These are phyloP conservation scores for Drosophila repletoides DNA, from an alignment of 1,140 invertebrate species.

Conservation along the genomic window DNA sequence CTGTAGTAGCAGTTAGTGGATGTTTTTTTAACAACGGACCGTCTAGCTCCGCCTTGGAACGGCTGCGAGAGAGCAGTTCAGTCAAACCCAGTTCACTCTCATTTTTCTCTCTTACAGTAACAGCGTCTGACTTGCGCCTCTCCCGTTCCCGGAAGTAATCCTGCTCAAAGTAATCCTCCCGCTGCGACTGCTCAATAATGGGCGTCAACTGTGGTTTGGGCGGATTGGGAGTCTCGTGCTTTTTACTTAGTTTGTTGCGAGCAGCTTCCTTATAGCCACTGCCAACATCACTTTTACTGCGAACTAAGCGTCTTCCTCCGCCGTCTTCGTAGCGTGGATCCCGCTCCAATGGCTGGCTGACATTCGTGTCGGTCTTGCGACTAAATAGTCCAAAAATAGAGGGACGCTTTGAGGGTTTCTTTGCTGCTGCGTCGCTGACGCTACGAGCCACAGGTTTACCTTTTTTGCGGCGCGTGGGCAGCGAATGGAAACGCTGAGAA, in stretches of 20 bases:
- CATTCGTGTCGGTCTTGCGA: slow-evolving; percentile 74
- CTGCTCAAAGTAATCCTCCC: slow-evolving; percentile 86
- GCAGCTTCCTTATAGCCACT: slow-evolving; percentile 27
- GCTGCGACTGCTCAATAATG: slow-evolving; percentile 87
- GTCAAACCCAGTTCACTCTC: slow-evolving; percentile 58
- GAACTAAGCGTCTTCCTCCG: slow-evolving; percentile 71
- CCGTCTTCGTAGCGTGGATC: slow-evolving; percentile 74
- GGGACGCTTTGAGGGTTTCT: slow-evolving; percentile 79
- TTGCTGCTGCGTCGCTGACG: slow-evolving; percentile 84
- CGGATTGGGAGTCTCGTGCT: not conserved
- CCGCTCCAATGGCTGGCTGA: slow-evolving; percentile 58
- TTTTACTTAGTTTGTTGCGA: slow-evolving; percentile 28
- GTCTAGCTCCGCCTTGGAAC: slow-evolving; percentile 62
- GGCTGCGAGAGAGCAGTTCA: slow-evolving; percentile 66
- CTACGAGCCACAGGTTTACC: slow-evolving; percentile 80
- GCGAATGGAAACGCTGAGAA: slow-evolving; percentile 69
- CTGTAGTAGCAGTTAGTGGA: slow-evolving; percentile 22
- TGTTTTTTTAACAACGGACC: slow-evolving; percentile 70
- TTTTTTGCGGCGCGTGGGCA: slow-evolving; percentile 77
- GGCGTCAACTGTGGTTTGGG: slow-evolving; percentile 87
- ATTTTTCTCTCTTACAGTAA: slow-evolving; percentile 78
- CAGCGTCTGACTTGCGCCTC: slow-evolving; percentile 75
- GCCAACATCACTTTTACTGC: slow-evolving; percentile 89
- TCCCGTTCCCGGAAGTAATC: slow-evolving; percentile 71
- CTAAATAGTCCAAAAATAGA: slow-evolving; percentile 86